phyloP scores from a whole-genome alignment of 2,113 vertebrate genomes.

The Pogonocichla stellata region DNA sequence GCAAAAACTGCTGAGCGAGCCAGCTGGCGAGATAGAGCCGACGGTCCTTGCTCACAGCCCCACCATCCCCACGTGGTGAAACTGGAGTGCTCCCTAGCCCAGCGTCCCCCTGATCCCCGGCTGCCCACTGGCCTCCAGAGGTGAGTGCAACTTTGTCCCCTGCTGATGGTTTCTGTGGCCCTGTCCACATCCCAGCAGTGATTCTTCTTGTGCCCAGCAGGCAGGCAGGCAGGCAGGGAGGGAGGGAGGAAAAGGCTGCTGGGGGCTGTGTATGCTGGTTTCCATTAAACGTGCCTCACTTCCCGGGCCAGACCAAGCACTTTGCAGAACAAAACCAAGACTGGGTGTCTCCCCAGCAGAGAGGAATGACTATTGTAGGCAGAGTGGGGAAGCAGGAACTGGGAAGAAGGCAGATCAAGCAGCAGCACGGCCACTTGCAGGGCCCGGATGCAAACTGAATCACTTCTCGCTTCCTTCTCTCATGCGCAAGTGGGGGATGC shows the following conservation, averaged over 20 bases:
- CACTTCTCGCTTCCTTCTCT: background rate
- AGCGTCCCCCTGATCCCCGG: accelerated
- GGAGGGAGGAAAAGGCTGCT: background rate
- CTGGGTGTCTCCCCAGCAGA: background rate
- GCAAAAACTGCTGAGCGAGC: conserved; percentile 53
- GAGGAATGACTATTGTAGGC: accelerated
- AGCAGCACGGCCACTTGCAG: background rate
- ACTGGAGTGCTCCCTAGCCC: background rate
- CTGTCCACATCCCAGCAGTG: background rate
- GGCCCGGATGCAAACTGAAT: background rate
- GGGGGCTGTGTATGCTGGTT: background rate
- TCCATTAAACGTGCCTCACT: background rate
- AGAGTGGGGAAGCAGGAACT: accelerated
- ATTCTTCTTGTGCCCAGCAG: background rate
- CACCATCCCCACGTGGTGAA: background rate
- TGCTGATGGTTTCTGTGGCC: accelerated
- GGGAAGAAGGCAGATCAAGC: background rate
- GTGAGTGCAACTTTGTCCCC: accelerated
- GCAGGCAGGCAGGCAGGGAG: background rate
- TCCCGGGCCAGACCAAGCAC: accelerated
- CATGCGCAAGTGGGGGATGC: background rate
- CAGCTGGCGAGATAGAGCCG: conserved; percentile 43
- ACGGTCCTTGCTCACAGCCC: background rate
- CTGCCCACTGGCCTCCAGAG: background rate
- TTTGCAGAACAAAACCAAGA: background rate